phyloP scores from a whole-genome alignment of 2,797 vertebrate genomes.

The Toxotes lorentzi region DNA sequence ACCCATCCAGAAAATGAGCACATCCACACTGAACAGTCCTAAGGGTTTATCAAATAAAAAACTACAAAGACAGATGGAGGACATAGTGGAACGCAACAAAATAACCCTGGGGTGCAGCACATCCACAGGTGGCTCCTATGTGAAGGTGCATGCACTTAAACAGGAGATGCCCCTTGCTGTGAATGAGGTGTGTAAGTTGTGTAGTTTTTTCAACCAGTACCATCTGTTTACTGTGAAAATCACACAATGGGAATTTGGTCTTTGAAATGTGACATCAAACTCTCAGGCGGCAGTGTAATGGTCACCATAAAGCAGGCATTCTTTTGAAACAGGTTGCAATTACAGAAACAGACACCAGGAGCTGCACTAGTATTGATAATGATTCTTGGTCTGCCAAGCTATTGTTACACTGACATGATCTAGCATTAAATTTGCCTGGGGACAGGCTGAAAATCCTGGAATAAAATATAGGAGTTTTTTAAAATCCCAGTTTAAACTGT shows the following conservation, averaged over 20 bases:
- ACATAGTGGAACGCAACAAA: conserved; percentile 90
- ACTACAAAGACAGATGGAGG: conserved; percentile 61
- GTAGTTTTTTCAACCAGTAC: not conserved
- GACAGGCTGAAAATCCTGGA: not conserved
- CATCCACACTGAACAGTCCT: conserved; percentile 13
- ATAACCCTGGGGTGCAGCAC: conserved; percentile 85
- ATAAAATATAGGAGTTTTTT: not conserved
- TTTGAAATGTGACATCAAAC: not conserved
- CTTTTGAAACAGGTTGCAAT: conserved; percentile 58
- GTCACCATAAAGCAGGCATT: not conserved
- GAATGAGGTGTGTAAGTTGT: conserved; percentile 79
- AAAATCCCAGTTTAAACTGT: not conserved
- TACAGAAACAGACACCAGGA: conserved; percentile 78
- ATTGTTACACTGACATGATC: not conserved
- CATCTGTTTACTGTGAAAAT: not conserved
- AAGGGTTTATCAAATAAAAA: conserved; percentile 43
- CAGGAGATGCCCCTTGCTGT: conserved; percentile 54
- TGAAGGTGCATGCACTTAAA: conserved; percentile 80
- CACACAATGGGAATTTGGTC: not conserved
- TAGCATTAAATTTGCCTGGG: not conserved
- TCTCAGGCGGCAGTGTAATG: not conserved
- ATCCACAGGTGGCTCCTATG: conserved; percentile 84
- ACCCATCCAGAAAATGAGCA: conserved; percentile 22
- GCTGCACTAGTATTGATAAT: conserved; percentile 76
- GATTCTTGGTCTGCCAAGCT: not conserved